A percentile compares a stretch with the other conserved stretches of the same genome.
Conservation (phyloP, 2,888 invertebrate genomes). For the Conomelus anceps region DNA sequence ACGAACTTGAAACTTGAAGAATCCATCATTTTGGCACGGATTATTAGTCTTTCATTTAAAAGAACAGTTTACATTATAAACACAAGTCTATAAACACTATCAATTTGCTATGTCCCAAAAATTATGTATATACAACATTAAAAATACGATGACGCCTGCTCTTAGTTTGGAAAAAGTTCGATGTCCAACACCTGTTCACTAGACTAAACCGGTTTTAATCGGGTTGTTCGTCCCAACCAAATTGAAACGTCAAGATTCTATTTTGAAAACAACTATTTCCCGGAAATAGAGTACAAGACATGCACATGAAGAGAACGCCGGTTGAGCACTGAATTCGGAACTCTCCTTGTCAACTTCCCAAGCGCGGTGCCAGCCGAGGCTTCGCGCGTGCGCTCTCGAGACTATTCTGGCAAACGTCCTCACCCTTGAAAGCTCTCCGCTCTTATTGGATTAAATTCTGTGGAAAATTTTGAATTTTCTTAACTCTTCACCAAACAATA, state of each 20-base stretch:
- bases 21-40: neutral
- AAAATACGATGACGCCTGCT: neutral
- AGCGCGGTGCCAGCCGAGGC: neutral
- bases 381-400: neutral
- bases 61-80: neutral
- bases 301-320: neutral
- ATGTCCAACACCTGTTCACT: neutral
- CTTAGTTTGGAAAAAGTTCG: neutral
- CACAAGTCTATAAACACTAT: neutral
- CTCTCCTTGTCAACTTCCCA: neutral
- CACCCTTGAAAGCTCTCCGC: neutral
- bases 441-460: neutral
- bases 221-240: neutral
- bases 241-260: neutral
- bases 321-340: neutral
- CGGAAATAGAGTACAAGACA: neutral
- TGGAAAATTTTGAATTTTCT: neutral
- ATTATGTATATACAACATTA: no score
- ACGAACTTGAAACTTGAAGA: neutral
- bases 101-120: neutral
- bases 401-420: neutral
- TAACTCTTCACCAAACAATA: neutral
- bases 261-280: neutral
- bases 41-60: neutral
- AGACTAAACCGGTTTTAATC: neutral